Percentiles rank a stretch among this genome's conserved stretches.
Evolutionary conservation across 1,140 invertebrate genomes (phyloP).

Genomic region (Sinella curviseta): DNA sequence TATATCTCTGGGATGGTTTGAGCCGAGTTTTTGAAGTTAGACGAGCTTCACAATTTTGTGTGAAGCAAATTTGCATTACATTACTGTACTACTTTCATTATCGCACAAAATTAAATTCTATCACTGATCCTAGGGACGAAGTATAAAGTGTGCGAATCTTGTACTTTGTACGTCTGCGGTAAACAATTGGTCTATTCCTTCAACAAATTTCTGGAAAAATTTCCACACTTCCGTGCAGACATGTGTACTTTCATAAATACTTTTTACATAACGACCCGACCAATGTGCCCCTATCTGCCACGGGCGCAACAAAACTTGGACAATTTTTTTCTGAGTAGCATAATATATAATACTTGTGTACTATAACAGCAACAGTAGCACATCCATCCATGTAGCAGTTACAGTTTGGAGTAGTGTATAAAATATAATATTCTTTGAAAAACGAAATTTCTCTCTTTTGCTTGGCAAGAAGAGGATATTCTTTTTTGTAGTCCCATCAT

Average conservation of each 20-base stretch:
- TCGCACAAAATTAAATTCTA: no score
- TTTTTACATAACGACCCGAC: no score
- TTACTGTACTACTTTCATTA: background rate
- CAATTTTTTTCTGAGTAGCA: no score
- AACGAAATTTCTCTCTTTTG: background rate
- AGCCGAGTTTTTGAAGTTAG: background rate
- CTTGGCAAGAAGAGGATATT: background rate
- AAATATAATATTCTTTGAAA: background rate
- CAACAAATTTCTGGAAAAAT: background rate
- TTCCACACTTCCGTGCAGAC: no score
- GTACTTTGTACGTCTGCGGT: background rate
- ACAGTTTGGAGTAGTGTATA: no score
- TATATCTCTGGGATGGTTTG: background rate
- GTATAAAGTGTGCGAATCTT: background rate
- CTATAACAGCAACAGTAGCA: no score
- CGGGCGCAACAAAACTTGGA: no score
- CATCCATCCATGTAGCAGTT: no score
- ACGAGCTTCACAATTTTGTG: background rate
- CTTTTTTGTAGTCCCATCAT: constrained; percentile 16
- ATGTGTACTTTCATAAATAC: no score
- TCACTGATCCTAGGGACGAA: background rate
- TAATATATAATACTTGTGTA: no score
- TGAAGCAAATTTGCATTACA: background rate
- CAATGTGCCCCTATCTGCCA: no score
- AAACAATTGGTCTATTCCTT: background rate